phyloP scores from a whole-genome alignment of 2,888 invertebrate genomes.

The Caradrina clavipalpis region DNA sequence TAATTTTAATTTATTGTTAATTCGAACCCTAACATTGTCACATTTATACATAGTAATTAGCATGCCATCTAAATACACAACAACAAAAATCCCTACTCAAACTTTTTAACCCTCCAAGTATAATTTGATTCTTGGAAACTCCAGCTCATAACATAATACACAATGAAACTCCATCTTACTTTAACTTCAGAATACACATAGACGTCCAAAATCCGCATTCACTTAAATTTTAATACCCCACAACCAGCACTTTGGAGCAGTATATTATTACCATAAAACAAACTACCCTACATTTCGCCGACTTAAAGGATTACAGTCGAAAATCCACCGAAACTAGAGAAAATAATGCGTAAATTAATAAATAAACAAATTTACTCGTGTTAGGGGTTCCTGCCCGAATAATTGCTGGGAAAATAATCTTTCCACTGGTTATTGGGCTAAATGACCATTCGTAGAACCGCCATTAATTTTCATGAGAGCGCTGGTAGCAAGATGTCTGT shows the following conservation, averaged over 20 bases:
- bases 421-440: slow-evolving; percentile 72
- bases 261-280: slow-evolving; percentile 57
- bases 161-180: slow-evolving; percentile 14
- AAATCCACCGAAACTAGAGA: slow-evolving; percentile 60
- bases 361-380: slow-evolving; percentile 61
- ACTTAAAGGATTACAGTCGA: slow-evolving; percentile 60
- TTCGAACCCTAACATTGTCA: neutral
- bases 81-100: neutral
- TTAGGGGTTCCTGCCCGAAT: slow-evolving; percentile 50
- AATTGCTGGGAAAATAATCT: slow-evolving; percentile 77
- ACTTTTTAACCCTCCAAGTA: slow-evolving; percentile 2
- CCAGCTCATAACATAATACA: slow-evolving; percentile 8
- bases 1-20: no score
- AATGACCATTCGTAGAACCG: slow-evolving; percentile 72
- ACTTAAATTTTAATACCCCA: slow-evolving; percentile 55
- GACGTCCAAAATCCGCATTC: slow-evolving; percentile 39
- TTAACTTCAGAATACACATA: slow-evolving; percentile 28
- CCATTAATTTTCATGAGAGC: slow-evolving; percentile 75
- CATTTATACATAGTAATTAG: neutral
- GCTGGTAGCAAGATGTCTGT: slow-evolving; percentile 59
- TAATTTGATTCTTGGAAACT: slow-evolving; percentile 2
- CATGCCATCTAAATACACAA: neutral
- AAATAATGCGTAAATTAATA: slow-evolving; percentile 65
- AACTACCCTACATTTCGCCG: slow-evolving; percentile 51
- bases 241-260: slow-evolving; percentile 26